Evolutionary conservation across 2,113 vertebrate genomes (phyloP).

Genomic region (Rhynchopsitta pachyrhyncha): DNA sequence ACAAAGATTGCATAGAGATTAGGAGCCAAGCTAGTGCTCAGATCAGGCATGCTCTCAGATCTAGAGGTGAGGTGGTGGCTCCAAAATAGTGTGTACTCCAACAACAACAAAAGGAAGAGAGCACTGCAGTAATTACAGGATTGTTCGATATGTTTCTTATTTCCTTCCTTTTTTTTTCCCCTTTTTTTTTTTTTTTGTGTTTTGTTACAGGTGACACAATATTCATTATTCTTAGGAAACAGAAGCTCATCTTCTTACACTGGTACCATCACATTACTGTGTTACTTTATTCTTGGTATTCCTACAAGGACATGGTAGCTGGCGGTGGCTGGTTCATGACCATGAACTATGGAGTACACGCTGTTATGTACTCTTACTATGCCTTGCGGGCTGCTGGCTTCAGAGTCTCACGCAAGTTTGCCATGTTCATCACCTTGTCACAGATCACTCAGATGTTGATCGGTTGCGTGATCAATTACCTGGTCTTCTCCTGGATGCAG

Average conservation of each 20-base stretch:
- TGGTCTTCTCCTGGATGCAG: conserved; percentile 99
- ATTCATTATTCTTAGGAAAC: conserved; percentile 97
- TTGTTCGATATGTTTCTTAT: conserved; percentile 20
- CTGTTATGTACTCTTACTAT: conserved; percentile 99
- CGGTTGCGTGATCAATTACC: conserved; percentile 95
- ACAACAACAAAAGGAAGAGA: background rate
- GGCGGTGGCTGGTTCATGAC: conserved; percentile 99
- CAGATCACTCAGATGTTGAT: conserved; percentile 99
- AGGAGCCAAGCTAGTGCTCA: background rate
- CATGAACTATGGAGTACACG: conserved; percentile 98
- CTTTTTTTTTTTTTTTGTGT: background rate
- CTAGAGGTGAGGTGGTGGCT: background rate
- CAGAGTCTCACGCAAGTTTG: conserved; percentile 92
- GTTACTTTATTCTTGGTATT: conserved; percentile 99
- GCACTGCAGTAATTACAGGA: background rate
- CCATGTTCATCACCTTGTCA: conserved; percentile 98
- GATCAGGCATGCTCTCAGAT: background rate
- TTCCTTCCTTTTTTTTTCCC: background rate
- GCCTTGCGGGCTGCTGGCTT: conserved; percentile 94
- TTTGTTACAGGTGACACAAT: conserved; percentile 90
- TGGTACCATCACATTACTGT: conserved; percentile 99
- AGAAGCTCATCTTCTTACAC: conserved; percentile 99
- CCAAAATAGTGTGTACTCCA: background rate
- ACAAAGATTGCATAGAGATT: background rate
- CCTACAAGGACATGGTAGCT: conserved; percentile 99